Evolutionary conservation across 1,140 invertebrate species (phyloP), one percentile per base, ranked within the genome.

Genomic region (Neotoxoptera formosana): DNA sequence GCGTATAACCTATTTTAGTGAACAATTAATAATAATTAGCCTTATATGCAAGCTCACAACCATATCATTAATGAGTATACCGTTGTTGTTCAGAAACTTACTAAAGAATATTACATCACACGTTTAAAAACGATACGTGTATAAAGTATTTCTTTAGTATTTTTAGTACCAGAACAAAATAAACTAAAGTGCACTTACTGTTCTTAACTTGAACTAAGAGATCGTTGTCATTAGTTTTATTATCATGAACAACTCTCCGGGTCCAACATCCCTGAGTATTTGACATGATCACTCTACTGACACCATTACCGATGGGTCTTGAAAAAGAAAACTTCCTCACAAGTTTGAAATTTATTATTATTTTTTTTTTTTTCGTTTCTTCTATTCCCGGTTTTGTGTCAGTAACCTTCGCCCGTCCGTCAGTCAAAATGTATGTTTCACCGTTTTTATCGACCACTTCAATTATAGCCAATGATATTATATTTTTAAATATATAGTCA

Each of bases 181-280:
- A 34, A 53, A 53, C 34, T 4, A 23, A 53, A 51, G 7, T 47
- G 87, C 48, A 36, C 47, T 53, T 53, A 36, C n/a, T 34, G 20
- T 4, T 53, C 25, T 87, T 34, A 53, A 53, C 48, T 47, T 47
- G 30, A 89, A 53, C n/a, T 21, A 53, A 53, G n/a, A 34, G 14
- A 53, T 53, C 47, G n/a, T 89, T 21, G 48, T 53, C 47, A 89
- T 89, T 89, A 34, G 11, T 53, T 89, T 53, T 89, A 51, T 88
- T n/a, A 48, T 51, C 86, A 51, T 21, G 47, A 51, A 88, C 25
- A 48, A 48, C 47, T 51, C 47, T 88, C 17, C n/a, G 1, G 2
- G 86, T 88, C 47, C 30, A 87, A 88, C 17, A 30, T 88, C 20
- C 3, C 48, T 11, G 7, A n/a, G 30, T 36, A 89, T 89, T 89